phyloP scores from a whole-genome alignment of 2,888 invertebrate species.

The Buathra laborator region DNA sequence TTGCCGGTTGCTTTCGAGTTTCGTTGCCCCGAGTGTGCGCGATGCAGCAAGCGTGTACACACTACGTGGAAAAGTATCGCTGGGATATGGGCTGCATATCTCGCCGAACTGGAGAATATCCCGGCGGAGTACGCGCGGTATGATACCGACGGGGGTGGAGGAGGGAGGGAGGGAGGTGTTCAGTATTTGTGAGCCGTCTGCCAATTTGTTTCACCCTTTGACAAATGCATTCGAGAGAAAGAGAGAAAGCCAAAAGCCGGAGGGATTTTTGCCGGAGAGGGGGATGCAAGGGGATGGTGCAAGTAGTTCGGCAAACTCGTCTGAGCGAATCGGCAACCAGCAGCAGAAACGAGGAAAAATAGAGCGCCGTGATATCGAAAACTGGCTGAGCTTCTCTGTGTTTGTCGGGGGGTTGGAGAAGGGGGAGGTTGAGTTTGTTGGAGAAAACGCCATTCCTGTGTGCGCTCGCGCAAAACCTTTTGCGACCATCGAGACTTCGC shows the following conservation, averaged over 20 bases:
- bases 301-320: slow-evolving; percentile 80
- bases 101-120: background rate
- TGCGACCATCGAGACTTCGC: background rate
- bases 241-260: slow-evolving; percentile 39
- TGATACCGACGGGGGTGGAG: background rate
- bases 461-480: background rate
- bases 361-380: slow-evolving; percentile 57
- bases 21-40: slow-evolving; percentile 36
- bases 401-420: slow-evolving; percentile 11
- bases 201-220: slow-evolving; percentile 83
- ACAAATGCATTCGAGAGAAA: slow-evolving; percentile 81
- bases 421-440: slow-evolving; percentile 39
- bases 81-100: background rate
- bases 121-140: background rate
- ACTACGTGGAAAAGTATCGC: background rate
- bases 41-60: background rate
- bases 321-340: slow-evolving; percentile 70
- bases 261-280: background rate
- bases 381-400: slow-evolving; percentile 35
- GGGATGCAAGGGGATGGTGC: slow-evolving; percentile 66
- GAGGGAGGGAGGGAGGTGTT: background rate
- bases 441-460: slow-evolving; percentile 21
- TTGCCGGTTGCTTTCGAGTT: slow-evolving; percentile 44
- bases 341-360: slow-evolving; percentile 63
- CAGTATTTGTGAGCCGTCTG: slow-evolving; percentile 82